phyloP scores from a whole-genome alignment of 2,888 invertebrate genomes.

The Euspilapteryx auroguttella region DNA sequence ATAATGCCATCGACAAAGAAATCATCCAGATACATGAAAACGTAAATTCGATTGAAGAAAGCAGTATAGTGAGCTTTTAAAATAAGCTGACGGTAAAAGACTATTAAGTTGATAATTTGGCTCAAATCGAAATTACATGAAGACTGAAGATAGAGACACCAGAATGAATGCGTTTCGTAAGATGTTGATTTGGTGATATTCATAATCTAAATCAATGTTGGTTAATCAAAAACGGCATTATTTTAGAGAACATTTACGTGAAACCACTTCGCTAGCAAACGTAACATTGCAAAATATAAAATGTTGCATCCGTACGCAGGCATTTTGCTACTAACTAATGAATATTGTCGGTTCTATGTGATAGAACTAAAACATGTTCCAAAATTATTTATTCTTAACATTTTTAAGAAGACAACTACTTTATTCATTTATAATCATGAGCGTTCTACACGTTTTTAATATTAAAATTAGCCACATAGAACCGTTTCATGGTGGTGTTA shows the following conservation, averaged over 20 bases:
- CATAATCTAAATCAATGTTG: too few species aligned
- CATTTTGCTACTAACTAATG: constrained; percentile 15
- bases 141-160: too few species aligned
- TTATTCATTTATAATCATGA: neutral
- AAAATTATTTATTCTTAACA: constrained; percentile 20
- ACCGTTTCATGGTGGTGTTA: constrained; percentile 3
- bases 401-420: neutral
- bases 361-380: too few species aligned
- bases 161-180: too few species aligned
- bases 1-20: constrained; percentile 44
- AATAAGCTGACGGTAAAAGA: too few species aligned
- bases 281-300: constrained; percentile 18
- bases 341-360: constrained; percentile 15
- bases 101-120: too few species aligned
- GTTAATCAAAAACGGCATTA: constrained; percentile 40
- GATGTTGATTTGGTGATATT: neutral
- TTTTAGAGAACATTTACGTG: constrained; percentile 22
- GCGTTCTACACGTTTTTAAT: too few species aligned
- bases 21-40: too few species aligned
- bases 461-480: too few species aligned
- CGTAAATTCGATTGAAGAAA: too few species aligned
- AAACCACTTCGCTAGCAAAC: constrained; percentile 16
- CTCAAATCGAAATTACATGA: too few species aligned
- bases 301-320: constrained; percentile 19
- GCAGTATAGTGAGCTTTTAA: too few species aligned